A percentile compares a stretch with the other conserved stretches of the same genome.
Evolutionary conservation across 2,797 vertebrate genomes (phyloP).

Genomic region (Echeneis naucrates): DNA sequence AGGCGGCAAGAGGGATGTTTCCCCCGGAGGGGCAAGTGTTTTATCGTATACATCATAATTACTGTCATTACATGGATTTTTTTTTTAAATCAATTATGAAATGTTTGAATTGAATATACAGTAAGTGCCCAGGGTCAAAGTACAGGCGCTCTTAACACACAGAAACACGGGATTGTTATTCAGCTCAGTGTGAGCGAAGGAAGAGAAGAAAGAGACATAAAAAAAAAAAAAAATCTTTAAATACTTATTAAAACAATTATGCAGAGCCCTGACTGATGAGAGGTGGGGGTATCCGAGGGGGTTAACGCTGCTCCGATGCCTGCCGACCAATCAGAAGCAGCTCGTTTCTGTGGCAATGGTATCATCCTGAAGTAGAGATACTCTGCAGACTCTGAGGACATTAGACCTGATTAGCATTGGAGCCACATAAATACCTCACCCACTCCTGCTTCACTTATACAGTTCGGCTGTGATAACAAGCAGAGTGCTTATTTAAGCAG

Average conservation of each 20-base stretch:
- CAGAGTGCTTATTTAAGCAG: neutral
- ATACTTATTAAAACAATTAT: neutral
- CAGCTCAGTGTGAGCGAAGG: neutral
- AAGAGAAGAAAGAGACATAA: too few species aligned
- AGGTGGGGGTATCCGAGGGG: neutral
- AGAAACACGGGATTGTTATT: neutral
- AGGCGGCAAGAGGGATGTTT: neutral
- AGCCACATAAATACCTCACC: neutral
- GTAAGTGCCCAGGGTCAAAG: neutral
- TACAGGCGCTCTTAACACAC: neutral
- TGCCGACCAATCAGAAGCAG: neutral
- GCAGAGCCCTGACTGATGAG: neutral
- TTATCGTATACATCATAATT: slow-evolving; percentile 18
- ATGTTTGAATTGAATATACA: neutral
- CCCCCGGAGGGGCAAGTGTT: slow-evolving; percentile 3
- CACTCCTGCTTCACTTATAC: neutral
- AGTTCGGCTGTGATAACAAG: neutral
- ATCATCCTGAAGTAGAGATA: neutral
- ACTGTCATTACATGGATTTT: slow-evolving; percentile 8
- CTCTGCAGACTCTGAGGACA: neutral
- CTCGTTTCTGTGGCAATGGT: neutral
- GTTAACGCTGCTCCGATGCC: neutral
- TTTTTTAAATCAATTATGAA: slow-evolving; percentile 21
- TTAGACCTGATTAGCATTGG: neutral
- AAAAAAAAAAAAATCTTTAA: neutral